These are phyloP conservation scores for Tachystola acroxantha DNA, from an alignment of 2,888 invertebrate species.

Conservation along the genomic window DNA sequence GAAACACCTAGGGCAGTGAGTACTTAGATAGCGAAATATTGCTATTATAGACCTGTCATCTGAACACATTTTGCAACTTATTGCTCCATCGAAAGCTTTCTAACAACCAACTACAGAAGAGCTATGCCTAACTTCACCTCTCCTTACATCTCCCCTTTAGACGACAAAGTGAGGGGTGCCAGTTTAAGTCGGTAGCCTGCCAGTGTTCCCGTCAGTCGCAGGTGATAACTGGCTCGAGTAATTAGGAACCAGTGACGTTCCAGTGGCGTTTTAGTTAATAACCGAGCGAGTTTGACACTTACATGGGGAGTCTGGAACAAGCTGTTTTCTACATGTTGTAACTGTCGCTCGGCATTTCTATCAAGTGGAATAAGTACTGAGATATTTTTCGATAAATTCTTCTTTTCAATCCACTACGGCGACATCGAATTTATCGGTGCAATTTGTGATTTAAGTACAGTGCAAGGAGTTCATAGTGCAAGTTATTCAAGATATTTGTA, in stretches of 20 bases:
- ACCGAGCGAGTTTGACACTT: constrained; percentile 58
- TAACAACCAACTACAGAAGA: constrained; percentile 24
- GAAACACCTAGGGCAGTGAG: too few relatives aligned
- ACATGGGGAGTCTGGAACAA: constrained; percentile 12
- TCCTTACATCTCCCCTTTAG: constrained; percentile 9
- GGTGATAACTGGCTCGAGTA: constrained; percentile 70
- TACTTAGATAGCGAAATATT: constrained; percentile 26
- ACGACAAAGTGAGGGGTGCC: constrained; percentile 17
- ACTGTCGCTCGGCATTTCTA: neutral
- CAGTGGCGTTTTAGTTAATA: constrained; percentile 44
- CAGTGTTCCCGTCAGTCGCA: constrained; percentile 60
- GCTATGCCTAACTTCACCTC: constrained; percentile 15
- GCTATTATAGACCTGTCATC: constrained; percentile 52
- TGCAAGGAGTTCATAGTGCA: too few relatives aligned
- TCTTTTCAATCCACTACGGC: too few relatives aligned
- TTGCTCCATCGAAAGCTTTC: constrained; percentile 21
- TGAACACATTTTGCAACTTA: constrained; percentile 42
- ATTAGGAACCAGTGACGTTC: constrained; percentile 61
- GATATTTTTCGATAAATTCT: too few relatives aligned
- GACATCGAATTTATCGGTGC: too few relatives aligned
- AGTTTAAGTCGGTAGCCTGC: constrained; percentile 28
- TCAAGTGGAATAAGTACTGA: too few relatives aligned
- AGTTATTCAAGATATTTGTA: too few relatives aligned
- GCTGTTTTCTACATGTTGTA: neutral
- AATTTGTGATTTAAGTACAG: too few relatives aligned